phyloP scores from a whole-genome alignment of 2,888 invertebrate species.

The Copidosoma aretas region DNA sequence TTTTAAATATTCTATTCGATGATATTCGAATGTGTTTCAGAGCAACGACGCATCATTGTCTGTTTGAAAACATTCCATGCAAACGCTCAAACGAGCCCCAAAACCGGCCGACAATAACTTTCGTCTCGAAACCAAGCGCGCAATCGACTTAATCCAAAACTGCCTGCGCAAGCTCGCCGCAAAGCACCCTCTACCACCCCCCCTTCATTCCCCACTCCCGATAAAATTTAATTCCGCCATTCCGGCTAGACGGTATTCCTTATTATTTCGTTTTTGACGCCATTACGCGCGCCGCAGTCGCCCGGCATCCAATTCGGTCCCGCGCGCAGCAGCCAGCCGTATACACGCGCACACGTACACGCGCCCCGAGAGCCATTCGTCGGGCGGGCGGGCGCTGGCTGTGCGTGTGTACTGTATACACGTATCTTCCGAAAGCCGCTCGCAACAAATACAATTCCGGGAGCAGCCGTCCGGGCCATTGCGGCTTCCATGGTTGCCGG shows the following conservation, averaged over 20 bases:
- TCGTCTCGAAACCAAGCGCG: neutral
- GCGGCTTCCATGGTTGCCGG: conserved; percentile 50
- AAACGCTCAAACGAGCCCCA: no score
- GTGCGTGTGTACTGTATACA: no score
- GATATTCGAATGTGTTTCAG: no score
- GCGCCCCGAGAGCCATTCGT: conserved; percentile 21
- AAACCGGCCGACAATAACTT: no score
- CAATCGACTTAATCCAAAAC: conserved; percentile 31
- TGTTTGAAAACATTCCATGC: no score
- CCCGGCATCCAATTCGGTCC: neutral
- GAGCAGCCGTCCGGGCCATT: conserved; percentile 48
- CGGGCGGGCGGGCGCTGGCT: conserved; percentile 3
- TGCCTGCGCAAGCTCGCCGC: neutral
- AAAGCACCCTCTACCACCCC: neutral
- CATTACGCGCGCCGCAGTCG: conserved; percentile 19
- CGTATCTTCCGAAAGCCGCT: neutral
- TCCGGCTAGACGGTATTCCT: conserved; percentile 17
- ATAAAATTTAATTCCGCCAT: conserved; percentile 37
- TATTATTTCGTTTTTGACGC: conserved; percentile 41
- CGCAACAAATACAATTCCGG: conserved; percentile 59
- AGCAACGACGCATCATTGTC: no score
- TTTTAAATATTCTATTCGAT: no score
- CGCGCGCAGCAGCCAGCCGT: conserved; percentile 4
- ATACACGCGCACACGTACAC: no score
- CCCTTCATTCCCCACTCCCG: conserved; percentile 2